Percentiles rank a stretch among this genome's conserved stretches.
Conservation (phyloP, 2,888 invertebrate genomes). For the Troides oblongomaculatus region DNA sequence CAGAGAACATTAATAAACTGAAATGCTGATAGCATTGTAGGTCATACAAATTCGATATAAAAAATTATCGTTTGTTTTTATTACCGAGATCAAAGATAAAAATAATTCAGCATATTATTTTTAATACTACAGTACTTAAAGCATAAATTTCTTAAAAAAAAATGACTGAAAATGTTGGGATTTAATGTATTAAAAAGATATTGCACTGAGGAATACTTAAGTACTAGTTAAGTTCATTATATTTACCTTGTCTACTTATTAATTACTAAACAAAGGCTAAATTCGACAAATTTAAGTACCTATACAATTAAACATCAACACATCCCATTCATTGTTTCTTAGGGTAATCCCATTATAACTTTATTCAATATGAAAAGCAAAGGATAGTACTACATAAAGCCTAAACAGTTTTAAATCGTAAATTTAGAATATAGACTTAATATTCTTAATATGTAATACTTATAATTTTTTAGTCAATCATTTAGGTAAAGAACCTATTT, state of each 20-base stretch:
- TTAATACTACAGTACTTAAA: neutral
- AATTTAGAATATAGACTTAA: neutral
- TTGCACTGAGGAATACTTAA: slow-evolving; percentile 21
- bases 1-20: no score
- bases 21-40: no score
- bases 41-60: neutral
- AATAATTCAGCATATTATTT: neutral
- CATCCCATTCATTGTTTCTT: neutral
- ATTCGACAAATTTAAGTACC: slow-evolving; percentile 20
- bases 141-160: neutral
- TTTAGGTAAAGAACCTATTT: slow-evolving; percentile 8
- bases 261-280: slow-evolving; percentile 12
- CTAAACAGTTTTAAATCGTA: neutral
- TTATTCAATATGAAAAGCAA: neutral
- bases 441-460: slow-evolving; percentile 10
- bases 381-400: neutral
- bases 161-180: neutral
- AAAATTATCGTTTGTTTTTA: neutral
- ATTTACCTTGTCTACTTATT: neutral
- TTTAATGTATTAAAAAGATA: slow-evolving; percentile 1
- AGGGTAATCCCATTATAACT: neutral
- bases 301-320: slow-evolving; percentile 1
- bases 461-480: slow-evolving; percentile 9
- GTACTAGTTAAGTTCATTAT: slow-evolving; percentile 11
- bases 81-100: neutral